Conservation (phyloP, 1,140 invertebrate species). For the Cotesia vestalis region DNA sequence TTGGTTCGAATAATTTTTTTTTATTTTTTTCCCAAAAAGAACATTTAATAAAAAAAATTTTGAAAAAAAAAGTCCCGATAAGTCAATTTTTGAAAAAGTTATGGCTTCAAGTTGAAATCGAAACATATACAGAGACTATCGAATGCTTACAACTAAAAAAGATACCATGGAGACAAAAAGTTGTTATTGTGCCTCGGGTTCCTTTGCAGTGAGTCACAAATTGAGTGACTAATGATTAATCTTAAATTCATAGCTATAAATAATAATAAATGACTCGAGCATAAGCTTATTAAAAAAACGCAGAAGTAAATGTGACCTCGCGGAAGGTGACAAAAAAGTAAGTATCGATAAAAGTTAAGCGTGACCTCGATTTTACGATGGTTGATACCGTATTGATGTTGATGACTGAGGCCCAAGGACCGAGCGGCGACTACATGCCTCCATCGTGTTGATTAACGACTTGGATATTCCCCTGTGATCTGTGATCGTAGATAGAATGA, state of each 20-base stretch:
- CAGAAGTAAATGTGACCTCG: slow-evolving; percentile 7
- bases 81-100: no score
- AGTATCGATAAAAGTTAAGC: no score
- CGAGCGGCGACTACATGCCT: not conserved
- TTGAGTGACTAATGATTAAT: not conserved
- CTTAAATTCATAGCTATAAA: no score
- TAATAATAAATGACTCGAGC: not conserved
- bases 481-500: not conserved
- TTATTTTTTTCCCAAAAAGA: no score
- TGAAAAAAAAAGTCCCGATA: no score
- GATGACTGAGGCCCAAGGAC: slow-evolving; percentile 19
- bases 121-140: no score
- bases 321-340: slow-evolving; percentile 1
- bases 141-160: no score
- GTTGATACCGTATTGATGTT: slow-evolving; percentile 26
- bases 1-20: no score
- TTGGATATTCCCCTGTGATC: not conserved
- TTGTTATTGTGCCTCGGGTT: no score
- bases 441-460: slow-evolving; percentile 20
- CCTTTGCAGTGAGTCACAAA: not conserved
- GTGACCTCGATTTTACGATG: slow-evolving; percentile 1
- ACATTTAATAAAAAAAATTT: no score
- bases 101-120: no score
- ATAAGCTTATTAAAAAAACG: not conserved
- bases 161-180: no score